Conservation (phyloP, 2,888 invertebrate species). For the Amphipoea oculea region DNA sequence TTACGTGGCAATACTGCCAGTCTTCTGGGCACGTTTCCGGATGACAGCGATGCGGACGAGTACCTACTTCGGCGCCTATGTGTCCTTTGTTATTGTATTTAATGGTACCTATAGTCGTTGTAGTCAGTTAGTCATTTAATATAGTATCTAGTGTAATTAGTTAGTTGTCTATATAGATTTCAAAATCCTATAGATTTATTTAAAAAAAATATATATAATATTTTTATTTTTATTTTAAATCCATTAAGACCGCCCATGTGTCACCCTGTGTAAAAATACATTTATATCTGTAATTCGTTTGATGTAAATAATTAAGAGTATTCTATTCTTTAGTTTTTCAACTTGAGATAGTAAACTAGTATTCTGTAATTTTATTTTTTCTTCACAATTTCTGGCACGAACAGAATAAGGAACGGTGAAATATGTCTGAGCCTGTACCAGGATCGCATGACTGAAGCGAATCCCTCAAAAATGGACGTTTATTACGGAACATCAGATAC, state of each 20-base stretch:
- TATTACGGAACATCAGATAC: slow-evolving; percentile 62
- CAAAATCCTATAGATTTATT: too few species aligned
- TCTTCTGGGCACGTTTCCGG: too few species aligned
- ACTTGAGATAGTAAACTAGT: not conserved
- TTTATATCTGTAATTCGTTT: not conserved
- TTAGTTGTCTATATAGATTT: too few species aligned
- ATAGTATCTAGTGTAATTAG: too few species aligned
- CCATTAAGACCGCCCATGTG: not conserved
- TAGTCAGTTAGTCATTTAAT: too few species aligned
- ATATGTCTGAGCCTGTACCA: slow-evolving; percentile 41
- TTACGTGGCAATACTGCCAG: too few species aligned
- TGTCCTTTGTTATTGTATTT: too few species aligned
- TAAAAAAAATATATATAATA: too few species aligned
- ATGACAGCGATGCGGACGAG: too few species aligned
- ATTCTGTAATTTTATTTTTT: slow-evolving; percentile 15
- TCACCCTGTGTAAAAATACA: not conserved
- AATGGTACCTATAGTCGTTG: too few species aligned
- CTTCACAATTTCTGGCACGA: slow-evolving; percentile 38
- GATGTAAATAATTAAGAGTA: not conserved
- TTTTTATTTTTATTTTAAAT: not conserved
- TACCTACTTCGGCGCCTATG: too few species aligned
- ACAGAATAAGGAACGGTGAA: slow-evolving; percentile 43
- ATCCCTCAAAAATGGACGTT: slow-evolving; percentile 68
- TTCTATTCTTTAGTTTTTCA: not conserved
- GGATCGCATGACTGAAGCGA: slow-evolving; percentile 66